Evolutionary conservation across 2,888 invertebrate species (phyloP), one percentile per base, ranked within the genome.

Genomic region (Sinhomidia bicolor): DNA sequence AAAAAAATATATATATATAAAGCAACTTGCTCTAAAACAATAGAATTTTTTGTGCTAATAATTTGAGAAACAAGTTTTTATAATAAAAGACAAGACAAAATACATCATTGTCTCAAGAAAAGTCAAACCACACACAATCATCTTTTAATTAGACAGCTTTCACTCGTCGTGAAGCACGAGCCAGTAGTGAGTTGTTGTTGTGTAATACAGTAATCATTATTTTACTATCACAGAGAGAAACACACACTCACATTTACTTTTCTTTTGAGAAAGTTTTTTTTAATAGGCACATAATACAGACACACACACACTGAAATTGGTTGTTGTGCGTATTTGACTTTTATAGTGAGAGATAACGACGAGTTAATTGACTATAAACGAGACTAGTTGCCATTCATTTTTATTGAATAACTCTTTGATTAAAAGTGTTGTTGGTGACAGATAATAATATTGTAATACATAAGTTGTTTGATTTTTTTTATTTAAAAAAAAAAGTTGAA

Each of bases 41-140:
- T 81, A 62, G 81, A 81, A 81, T 81, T 81, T n/a, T 81, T 60
- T 81, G 81, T 81, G 81, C 81, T 62, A 81, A 81, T 81, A 81
- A 62, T 81, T 65, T 44, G 44, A 26, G 44, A 65, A 65, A 65
- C 26, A 65, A 81, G 47, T 65, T 81, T n/a, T 81, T 81, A 65
- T 81, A 65, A 81, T 65, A 62, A 65, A 47, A 81, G 44, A 76
- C 74, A 47, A 81, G 44, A 76, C 74, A 74, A 74, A 17, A 47
- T 74, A 74, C 74, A 51, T 51, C 74, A 74, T 74, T 74, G 74
- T 74, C 51, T 74, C 26, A n/a, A 0, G 17, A 9, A 79, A 62
- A 80, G 12, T n/a, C 44, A 7, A 36, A 57, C 4, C 29, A 23
- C 29, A 36, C 12, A 76, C 14, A 26, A 62, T 80, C 60, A 62